Base-by-base conservation (phyloP, 2,888 invertebrate species). In the Nomada goodeniana region DNA sequence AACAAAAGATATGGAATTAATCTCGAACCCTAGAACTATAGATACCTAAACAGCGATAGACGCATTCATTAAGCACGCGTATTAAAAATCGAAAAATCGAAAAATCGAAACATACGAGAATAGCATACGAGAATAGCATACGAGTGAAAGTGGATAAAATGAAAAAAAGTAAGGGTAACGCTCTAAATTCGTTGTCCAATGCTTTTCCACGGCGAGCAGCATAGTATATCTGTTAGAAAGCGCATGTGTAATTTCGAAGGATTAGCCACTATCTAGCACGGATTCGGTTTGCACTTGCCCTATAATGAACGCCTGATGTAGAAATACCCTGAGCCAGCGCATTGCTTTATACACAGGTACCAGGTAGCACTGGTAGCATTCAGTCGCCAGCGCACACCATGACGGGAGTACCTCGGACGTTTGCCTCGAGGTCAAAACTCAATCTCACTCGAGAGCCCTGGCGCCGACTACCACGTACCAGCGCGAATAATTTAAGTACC, bases 291-390 rank as follows among this genome's bases (percentile, higher is more conserved):
- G 42, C 71, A 61, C 73, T 20, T 13, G n/a, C 26, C 42, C 65
- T 77, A 87, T 84, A 86, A 89, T 75, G 74, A 82, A 89, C 87
- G 89, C 90, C 89, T 90, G 88, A 90, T 86, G 88, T 74, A 85
- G 84, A 88, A 88, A 88, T 86, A 79, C 80, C 84, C 86, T 85
- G 88, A 89, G 88, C 85, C 85, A 86, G 87, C 86, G 83, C 74
- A 82, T 89, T 81, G 76, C 80, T 78, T 71, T 69, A 60, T 78
- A 68, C 81, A 68, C 70, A 23, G 75, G 63, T 76, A 82, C 76
- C 84, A 80, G 85, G 80, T 85, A 85, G 80, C 82, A 72, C 65
- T 84, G 76, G 87, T 80, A 86, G 80, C 85, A 72, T 64, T 69
- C 60, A 69, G 71, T 73, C 73, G 63, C 64, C 63, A 64, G 72